Evolutionary conservation across 2,888 invertebrate species (phyloP), one percentile per base, ranked within the genome.

Genomic region (Drosophila eohydei): DNA sequence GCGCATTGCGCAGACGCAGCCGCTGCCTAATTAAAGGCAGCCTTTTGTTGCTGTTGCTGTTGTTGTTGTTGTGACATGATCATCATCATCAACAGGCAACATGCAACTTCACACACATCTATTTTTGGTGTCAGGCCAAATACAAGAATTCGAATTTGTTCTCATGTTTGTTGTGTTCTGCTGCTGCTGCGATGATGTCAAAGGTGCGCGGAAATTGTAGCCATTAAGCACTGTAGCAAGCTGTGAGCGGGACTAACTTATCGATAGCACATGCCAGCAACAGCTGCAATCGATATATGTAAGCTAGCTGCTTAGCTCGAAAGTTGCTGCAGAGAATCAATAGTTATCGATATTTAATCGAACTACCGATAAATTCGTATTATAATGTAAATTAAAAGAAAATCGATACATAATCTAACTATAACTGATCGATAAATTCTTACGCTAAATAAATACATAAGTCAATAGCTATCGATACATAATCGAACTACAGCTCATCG

Each of bases 1-100:
- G 77, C 75, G 51, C 63, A 57, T 48, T 58, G 77, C 76, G 73
- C 76, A 69, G 64, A 34, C 75, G 77, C 74, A 64, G 71, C 68
- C 77, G 65, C 14, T 32, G 68, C 73, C 55, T 77, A 77, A 77
- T 77, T 77, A 77, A 63, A 26, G 58, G 54, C 66, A 67, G 50
- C 46, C 14, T 57, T 36, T 36, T 57, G 26, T 44, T 60, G 41
- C 36, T 32, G 41, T 16, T 74, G 32, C 12, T 73, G 26, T 28
- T 51, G 44, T 32, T 59, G 21, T 34, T 58, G 58, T 44, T 74
- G 65, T 69, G 78, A 78, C 67, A 78, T 52, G 74, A 51, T 57
- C 69, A 34, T 44, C 50, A 56, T 60, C 56, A 69, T 32, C 62
- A 26, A 4, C 59, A 32, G 52, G 21, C 56, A 69, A 60, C 74